Percentiles rank a stretch among this genome's conserved stretches.
Conservation (phyloP, 2,888 invertebrate genomes). For the Caenorhabditis sulstoni region DNA sequence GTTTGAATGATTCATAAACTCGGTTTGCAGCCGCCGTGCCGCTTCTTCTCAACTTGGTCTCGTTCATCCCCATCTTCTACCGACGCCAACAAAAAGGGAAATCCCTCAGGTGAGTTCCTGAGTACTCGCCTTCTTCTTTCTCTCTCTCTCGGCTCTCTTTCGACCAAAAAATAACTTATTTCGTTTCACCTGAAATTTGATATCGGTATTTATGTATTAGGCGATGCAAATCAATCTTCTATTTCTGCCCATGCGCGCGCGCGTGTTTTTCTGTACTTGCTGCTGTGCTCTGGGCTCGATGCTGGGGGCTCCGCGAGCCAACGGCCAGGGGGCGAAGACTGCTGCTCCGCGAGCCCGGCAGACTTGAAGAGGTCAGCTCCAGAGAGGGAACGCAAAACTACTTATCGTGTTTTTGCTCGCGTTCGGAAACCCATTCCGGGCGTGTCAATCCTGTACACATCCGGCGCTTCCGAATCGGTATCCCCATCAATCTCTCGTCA, state of each 20-base stretch:
- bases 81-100: conserved; percentile 42
- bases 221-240: conserved; percentile 49
- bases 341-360: too few relatives aligned
- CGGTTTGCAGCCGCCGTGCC: conserved; percentile 66
- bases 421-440: conserved; percentile 32
- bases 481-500: conserved; percentile 47
- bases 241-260: conserved; percentile 37
- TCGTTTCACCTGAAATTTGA: conserved; percentile 52
- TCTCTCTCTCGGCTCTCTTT: conserved; percentile 1
- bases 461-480: conserved; percentile 35
- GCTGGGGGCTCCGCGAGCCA: neutral
- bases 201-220: conserved; percentile 53
- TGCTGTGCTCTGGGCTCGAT: conserved; percentile 9
- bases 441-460: conserved; percentile 47
- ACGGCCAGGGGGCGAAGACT: neutral
- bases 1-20: conserved; percentile 44
- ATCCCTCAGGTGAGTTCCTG: conserved; percentile 33
- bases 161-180: conserved; percentile 47
- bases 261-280: conserved; percentile 45
- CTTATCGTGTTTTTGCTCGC: conserved; percentile 39
- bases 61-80: conserved; percentile 59
- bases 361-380: neutral
- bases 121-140: too few relatives aligned
- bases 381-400: conserved; percentile 45
- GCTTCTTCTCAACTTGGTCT: conserved; percentile 66